These are phyloP conservation scores for Listronotus oregonensis DNA, from an alignment of 1,140 invertebrate genomes.

Conservation along the genomic window DNA sequence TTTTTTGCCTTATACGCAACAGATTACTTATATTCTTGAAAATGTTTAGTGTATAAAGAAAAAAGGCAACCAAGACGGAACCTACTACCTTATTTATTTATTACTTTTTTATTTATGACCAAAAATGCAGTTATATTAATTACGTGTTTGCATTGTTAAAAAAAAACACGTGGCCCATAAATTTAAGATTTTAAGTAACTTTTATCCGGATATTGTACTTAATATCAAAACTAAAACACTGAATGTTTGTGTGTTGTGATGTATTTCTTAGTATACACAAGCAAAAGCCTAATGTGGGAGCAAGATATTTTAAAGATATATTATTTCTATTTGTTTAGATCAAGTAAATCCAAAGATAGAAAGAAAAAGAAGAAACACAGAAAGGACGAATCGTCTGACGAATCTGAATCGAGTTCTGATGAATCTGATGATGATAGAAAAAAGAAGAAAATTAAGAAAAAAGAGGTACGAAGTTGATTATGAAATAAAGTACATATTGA, in stretches of 20 bases:
- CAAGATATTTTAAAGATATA: neutral
- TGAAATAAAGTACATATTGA: too few relatives aligned
- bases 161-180: too few relatives aligned
- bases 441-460: slow-evolving; percentile 51
- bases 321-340: slow-evolving; percentile 40
- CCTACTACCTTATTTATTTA: too few relatives aligned
- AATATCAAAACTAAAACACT: slow-evolving; percentile 29
- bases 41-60: too few relatives aligned
- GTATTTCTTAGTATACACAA: slow-evolving; percentile 24
- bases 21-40: too few relatives aligned
- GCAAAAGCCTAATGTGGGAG: neutral
- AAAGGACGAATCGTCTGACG: slow-evolving; percentile 35
- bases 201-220: too few relatives aligned
- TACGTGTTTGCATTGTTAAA: too few relatives aligned
- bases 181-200: too few relatives aligned
- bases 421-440: slow-evolving; percentile 48
- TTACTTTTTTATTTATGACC: too few relatives aligned
- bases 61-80: too few relatives aligned
- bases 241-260: slow-evolving; percentile 25
- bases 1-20: too few relatives aligned
- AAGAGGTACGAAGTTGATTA: slow-evolving; percentile 43
- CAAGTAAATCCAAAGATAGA: slow-evolving; percentile 49
- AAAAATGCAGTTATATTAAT: too few relatives aligned
- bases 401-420: slow-evolving; percentile 43
- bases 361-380: slow-evolving; percentile 51